A percentile compares a stretch with the other conserved stretches of the same genome.
phyloP scores from a whole-genome alignment of 2,888 invertebrate genomes.

The Cerastis leucographa region DNA sequence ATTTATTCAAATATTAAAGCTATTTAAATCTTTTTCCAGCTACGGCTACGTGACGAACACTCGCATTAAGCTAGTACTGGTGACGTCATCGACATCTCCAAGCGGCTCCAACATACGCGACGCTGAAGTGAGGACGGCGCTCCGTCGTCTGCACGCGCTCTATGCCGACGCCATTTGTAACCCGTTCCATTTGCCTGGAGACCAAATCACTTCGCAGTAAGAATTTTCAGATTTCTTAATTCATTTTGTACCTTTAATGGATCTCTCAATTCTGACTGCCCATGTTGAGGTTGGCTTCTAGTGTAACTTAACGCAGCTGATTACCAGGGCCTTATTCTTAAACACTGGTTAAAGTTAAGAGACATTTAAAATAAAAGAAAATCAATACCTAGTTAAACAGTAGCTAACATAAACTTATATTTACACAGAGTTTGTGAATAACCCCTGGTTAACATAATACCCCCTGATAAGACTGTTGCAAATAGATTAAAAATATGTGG shows the following conservation, averaged over 20 bases:
- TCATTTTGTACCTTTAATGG: background rate
- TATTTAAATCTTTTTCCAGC: constrained; percentile 84
- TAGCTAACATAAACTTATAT: background rate
- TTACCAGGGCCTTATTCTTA: background rate
- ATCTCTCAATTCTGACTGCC: background rate
- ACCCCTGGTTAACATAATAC: background rate
- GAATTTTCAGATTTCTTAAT: constrained; percentile 63
- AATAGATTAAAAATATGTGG: background rate
- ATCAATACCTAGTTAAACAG: background rate
- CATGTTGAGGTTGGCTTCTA: background rate
- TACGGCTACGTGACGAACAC: constrained; percentile 99
- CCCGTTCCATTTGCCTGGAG: constrained; percentile 98
- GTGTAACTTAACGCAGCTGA: background rate
- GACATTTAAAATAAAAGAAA: background rate
- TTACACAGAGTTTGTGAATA: background rate
- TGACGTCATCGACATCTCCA: constrained; percentile 97
- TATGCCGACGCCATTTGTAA: constrained; percentile 99
- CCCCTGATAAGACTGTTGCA: background rate
- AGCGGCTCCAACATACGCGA: constrained; percentile 96
- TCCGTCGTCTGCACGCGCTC: constrained; percentile 96
- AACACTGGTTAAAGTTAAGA: background rate
- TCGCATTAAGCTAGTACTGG: constrained; percentile 97
- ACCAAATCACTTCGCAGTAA: constrained; percentile 96
- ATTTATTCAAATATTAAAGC: background rate
- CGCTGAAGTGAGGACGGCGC: constrained; percentile 97